phyloP scores from a whole-genome alignment of 2,113 vertebrate species.

The Oreochromis aureus region DNA sequence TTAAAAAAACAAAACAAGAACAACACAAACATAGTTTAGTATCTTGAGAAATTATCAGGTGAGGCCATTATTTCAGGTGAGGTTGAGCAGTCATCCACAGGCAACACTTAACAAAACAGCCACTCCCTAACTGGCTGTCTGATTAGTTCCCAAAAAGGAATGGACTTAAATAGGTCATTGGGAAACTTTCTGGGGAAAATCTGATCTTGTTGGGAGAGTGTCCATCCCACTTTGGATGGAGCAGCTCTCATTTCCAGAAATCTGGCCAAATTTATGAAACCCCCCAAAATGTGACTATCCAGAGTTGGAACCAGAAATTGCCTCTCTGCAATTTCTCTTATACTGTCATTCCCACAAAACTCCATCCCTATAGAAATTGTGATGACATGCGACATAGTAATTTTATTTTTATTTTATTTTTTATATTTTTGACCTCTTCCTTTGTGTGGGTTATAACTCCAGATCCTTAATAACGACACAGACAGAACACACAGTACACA shows the following conservation, averaged over 20 bases:
- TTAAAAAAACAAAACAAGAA: neutral
- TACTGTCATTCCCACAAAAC: neutral
- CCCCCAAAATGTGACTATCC: neutral
- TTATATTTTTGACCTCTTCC: neutral
- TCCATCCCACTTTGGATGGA: neutral
- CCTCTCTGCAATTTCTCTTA: neutral
- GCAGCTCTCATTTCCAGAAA: neutral
- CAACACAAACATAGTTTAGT: neutral
- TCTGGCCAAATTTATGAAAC: accelerated
- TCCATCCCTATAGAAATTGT: neutral
- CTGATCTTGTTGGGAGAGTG: neutral
- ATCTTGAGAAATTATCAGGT: neutral
- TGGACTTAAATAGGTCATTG: neutral
- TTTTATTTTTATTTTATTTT: neutral
- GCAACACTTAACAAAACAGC: neutral
- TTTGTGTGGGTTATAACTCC: neutral
- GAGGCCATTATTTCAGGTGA: neutral
- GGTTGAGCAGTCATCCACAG: neutral
- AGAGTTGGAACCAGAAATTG: neutral
- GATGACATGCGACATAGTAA: neutral
- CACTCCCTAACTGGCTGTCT: neutral
- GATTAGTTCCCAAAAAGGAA: accelerated
- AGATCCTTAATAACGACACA: neutral
- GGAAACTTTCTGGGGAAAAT: neutral
- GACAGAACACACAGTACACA: neutral